These are phyloP conservation scores for Parazoanthus atlanticus DNA, from an alignment of 92 coral and sea anemone species.

Conservation along the genomic window DNA sequence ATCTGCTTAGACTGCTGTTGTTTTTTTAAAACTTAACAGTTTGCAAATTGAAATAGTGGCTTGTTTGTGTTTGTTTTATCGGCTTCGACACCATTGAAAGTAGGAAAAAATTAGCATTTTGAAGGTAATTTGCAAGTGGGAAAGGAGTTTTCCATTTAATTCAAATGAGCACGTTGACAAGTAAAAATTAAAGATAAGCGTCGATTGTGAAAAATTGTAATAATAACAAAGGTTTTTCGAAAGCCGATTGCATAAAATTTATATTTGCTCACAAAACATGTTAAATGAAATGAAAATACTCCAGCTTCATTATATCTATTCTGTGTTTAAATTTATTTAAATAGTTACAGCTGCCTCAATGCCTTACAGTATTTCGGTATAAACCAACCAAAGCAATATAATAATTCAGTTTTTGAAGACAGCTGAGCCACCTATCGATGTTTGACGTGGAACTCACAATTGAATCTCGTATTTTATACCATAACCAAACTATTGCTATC, in stretches of 20 bases:
- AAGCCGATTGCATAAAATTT: neutral
- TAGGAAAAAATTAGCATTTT: conserved; percentile 1
- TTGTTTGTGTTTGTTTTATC: neutral
- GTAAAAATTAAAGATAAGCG: neutral
- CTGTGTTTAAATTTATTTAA: neutral
- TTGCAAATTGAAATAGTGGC: neutral
- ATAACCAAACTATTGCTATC: neutral
- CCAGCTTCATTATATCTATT: neutral
- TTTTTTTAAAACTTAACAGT: neutral
- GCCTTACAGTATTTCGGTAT: neutral
- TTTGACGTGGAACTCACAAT: too few species aligned
- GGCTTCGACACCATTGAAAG: neutral
- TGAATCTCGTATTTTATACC: neutral
- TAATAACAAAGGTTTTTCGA: neutral
- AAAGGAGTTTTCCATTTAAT: neutral
- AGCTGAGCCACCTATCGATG: neutral
- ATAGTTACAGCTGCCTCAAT: neutral
- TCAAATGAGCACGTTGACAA: neutral
- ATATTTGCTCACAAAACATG: neutral
- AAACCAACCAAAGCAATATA: neutral
- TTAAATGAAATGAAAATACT: neutral
- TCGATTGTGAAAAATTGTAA: neutral
- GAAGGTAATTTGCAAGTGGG: neutral
- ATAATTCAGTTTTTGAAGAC: neutral
- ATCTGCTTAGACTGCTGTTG: neutral